A percentile compares a stretch with the other conserved stretches of the same genome.
Evolutionary conservation across 1,140 invertebrate species (phyloP).

Genomic region (Pogonognathellus flavescens): DNA sequence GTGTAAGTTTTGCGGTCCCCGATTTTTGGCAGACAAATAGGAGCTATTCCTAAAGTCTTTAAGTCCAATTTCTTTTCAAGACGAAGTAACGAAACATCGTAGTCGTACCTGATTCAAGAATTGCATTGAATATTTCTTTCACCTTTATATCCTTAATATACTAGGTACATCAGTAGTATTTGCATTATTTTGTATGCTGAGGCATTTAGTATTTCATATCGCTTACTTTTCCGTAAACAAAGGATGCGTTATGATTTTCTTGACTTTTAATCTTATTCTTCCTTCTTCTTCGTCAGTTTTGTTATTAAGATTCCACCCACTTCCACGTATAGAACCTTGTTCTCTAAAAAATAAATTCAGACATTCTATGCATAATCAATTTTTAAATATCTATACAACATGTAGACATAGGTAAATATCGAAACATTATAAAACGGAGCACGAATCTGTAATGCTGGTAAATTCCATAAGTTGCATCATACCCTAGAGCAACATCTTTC

Average conservation of each 20-base stretch:
- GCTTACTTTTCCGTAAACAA: slow-evolving; percentile 51
- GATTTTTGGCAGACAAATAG: slow-evolving; percentile 49
- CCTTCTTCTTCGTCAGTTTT: slow-evolving; percentile 52
- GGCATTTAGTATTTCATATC: not conserved
- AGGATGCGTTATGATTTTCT: slow-evolving; percentile 55
- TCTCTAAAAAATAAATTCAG: not conserved
- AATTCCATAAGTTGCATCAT: not conserved
- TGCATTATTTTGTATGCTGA: not conserved
- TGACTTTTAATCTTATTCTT: slow-evolving; percentile 49
- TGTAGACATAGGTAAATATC: no score
- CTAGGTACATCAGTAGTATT: not conserved
- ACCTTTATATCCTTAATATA: no score
- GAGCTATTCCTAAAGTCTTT: slow-evolving; percentile 14
- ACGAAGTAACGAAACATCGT: slow-evolving; percentile 47
- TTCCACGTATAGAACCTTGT: slow-evolving; percentile 30
- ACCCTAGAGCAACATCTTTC: slow-evolving; percentile 23
- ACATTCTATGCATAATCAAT: no score
- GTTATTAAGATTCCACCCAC: slow-evolving; percentile 16
- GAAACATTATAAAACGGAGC: not conserved
- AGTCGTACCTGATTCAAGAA: slow-evolving; percentile 49
- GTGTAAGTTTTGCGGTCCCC: not conserved
- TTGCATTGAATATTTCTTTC: no score
- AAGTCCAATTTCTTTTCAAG: slow-evolving; percentile 33
- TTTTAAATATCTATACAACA: no score
- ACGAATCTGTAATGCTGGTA: not conserved